phyloP scores from a whole-genome alignment of 2,113 vertebrate genomes.

The mouse (Mus musculus) region DNA sequence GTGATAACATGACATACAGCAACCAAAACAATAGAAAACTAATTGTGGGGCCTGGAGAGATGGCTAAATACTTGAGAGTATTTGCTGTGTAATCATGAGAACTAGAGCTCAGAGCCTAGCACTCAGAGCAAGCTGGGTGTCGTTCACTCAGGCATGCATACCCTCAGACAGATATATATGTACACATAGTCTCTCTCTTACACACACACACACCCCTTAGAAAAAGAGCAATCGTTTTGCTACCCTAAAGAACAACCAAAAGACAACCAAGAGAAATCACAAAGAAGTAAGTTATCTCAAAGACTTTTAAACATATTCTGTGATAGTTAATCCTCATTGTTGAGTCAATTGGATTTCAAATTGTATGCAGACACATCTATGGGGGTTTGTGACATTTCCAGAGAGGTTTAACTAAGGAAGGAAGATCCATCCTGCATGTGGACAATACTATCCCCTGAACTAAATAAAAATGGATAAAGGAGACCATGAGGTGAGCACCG shows the following conservation, averaged over 20 bases:
- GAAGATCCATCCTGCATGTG: neutral
- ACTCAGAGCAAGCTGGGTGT: neutral
- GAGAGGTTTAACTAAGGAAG: neutral
- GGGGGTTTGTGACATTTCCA: neutral
- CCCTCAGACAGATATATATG: neutral
- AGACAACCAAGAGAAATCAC: neutral
- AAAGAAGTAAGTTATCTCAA: neutral
- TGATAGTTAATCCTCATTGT: neutral
- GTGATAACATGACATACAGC: neutral
- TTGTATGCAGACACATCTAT: neutral
- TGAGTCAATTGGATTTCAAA: neutral
- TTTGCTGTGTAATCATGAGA: neutral
- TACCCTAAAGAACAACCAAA: constrained; percentile 2
- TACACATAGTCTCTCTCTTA: no score
- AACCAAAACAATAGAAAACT: neutral
- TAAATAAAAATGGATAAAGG: neutral
- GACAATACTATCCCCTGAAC: no score
- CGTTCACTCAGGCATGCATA: neutral
- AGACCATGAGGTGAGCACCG: neutral
- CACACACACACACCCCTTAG: neutral
- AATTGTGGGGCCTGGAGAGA: neutral
- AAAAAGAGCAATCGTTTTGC: neutral
- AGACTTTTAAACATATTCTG: neutral
- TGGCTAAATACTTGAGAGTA: neutral
- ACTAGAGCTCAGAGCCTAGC: neutral